A percentile compares a stretch with the other conserved stretches of the same genome.
phyloP scores from a whole-genome alignment of 2,113 vertebrate species.

The Nannobrachium achirus region DNA sequence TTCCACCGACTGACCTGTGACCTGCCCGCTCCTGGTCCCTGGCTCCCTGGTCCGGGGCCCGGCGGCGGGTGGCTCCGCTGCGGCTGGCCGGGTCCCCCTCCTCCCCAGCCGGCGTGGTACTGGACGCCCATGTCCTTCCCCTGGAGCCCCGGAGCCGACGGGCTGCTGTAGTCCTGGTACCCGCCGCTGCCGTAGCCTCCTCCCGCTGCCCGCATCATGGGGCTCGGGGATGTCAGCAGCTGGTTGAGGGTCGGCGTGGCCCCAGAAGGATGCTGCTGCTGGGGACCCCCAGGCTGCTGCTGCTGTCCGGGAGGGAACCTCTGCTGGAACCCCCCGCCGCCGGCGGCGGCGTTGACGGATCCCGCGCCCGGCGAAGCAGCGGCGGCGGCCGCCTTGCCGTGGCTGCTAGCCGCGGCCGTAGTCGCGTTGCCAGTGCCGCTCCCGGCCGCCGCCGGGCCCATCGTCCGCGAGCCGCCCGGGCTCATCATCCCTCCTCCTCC shows the following conservation, averaged over 20 bases:
- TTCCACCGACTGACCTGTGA: too few relatives aligned
- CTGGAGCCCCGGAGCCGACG: constrained; percentile 80
- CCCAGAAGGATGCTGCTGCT: constrained; percentile 86
- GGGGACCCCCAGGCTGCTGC: constrained; percentile 67
- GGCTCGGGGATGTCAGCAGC: constrained; percentile 90
- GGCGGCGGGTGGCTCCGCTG: constrained; percentile 86
- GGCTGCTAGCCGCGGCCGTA: constrained; percentile 60
- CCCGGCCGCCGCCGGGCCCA: too few relatives aligned
- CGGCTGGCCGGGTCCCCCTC: constrained; percentile 76
- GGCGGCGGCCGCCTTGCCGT: constrained; percentile 34
- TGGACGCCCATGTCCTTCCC: constrained; percentile 86
- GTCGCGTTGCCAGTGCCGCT: constrained; percentile 74
- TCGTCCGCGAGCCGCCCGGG: constrained; percentile 63
- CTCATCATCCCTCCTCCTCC: constrained; percentile 82
- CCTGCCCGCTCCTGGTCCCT: constrained; percentile 82
- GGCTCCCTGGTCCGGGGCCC: constrained; percentile 84
- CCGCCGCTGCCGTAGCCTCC: constrained; percentile 82
- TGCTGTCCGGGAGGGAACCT: constrained; percentile 82
- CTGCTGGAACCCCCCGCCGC: constrained; percentile 86
- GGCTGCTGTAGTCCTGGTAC: constrained; percentile 86
- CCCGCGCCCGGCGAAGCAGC: constrained; percentile 70
- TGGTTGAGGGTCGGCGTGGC: constrained; percentile 92
- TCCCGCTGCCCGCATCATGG: constrained; percentile 82
- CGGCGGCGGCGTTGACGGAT: constrained; percentile 48
- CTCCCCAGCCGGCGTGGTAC: constrained; percentile 81